Base-by-base conservation (phyloP, 2,888 invertebrate species). In the Latheticus oryzae region DNA sequence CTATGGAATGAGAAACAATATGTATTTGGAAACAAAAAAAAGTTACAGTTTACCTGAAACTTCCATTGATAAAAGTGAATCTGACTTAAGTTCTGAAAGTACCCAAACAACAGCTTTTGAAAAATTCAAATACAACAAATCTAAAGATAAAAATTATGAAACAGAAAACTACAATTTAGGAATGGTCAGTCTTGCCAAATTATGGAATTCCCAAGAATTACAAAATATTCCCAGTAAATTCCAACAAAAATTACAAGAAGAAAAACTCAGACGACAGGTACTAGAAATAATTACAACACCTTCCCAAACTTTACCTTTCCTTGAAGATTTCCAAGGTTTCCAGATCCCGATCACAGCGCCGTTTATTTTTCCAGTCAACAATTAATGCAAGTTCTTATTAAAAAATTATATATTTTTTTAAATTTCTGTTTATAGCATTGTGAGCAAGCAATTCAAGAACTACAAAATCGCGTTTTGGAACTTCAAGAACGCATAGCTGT, bases 401-500 rank as follows among this genome's bases (percentile, higher is more conserved):
- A 30, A 11, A 42, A 4, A n/a, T 32, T 17, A 26, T 40, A 2
- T 12, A 33, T 9, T 23, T 5, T 32, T 37, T n/a, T 32, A 16
- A 45, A n/a, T 50, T 40, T 52, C 33, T 37, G 16, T 48, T 55
- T 65, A 69, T 32, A 90, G 88, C 90, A 90, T 70, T 90, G 90
- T 67, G 93, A 93, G 77, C 83, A 86, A 56, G 80, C 89, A 66
- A 90, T 93, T 42, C 87, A 88, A 68, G 84, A 87, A 42, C 77
- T 92, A 1, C 92, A 93, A 73, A 84, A 84, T 64, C 86, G 87
- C 63, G 77, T 89, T 40, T 77, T 92, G 15, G 91, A 92, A 64
- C 86, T 89, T 65, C 90, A 92, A 73, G 90, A 93, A 73, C 88
- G 88, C 67, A 74, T 93, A 16, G 89, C 91, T 0, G 90, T 92